phyloP scores from a whole-genome alignment of 1,140 invertebrate species.

The Zaprionus taronus region DNA sequence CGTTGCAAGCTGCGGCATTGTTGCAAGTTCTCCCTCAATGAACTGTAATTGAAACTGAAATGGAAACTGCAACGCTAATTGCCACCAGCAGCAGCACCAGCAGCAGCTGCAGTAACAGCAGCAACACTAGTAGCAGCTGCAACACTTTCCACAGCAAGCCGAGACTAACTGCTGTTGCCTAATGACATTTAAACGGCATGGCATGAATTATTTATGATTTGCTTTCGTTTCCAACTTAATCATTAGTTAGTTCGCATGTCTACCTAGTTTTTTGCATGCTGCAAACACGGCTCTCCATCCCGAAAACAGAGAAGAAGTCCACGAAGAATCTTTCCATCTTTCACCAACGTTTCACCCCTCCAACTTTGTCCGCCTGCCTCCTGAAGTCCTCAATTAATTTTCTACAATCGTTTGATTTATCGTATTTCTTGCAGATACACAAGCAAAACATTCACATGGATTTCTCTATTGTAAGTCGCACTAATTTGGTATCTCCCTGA shows the following conservation, averaged over 20 bases:
- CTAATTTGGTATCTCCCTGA: slow-evolving; percentile 56
- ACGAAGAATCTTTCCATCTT: background rate
- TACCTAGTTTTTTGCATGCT: slow-evolving; percentile 32
- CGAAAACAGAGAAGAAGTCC: slow-evolving; percentile 1
- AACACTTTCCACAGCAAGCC: slow-evolving; percentile 15
- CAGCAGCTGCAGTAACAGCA: slow-evolving; percentile 21
- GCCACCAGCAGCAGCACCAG: slow-evolving; percentile 63
- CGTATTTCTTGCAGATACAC: slow-evolving; percentile 83
- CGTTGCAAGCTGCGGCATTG: slow-evolving; percentile 58
- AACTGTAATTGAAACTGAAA: slow-evolving; percentile 79
- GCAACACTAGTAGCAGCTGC: slow-evolving; percentile 1
- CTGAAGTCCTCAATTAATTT: slow-evolving; percentile 70
- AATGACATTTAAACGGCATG: slow-evolving; percentile 70
- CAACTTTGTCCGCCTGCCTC: slow-evolving; percentile 7
- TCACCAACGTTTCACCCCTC: background rate
- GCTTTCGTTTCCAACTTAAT: slow-evolving; percentile 44
- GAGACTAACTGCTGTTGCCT: slow-evolving; percentile 15
- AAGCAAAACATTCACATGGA: slow-evolving; percentile 83
- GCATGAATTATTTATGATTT: slow-evolving; percentile 78
- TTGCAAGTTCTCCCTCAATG: slow-evolving; percentile 74
- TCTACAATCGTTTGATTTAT: slow-evolving; percentile 78
- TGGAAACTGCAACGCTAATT: slow-evolving; percentile 70
- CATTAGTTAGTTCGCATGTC: slow-evolving; percentile 16
- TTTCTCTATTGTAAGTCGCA: slow-evolving; percentile 84
- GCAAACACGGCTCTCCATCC: slow-evolving; percentile 10